A percentile compares a stretch with the other conserved stretches of the same genome.
phyloP scores from a whole-genome alignment of 1,140 invertebrate genomes.

The Aphaenogaster floridana region DNA sequence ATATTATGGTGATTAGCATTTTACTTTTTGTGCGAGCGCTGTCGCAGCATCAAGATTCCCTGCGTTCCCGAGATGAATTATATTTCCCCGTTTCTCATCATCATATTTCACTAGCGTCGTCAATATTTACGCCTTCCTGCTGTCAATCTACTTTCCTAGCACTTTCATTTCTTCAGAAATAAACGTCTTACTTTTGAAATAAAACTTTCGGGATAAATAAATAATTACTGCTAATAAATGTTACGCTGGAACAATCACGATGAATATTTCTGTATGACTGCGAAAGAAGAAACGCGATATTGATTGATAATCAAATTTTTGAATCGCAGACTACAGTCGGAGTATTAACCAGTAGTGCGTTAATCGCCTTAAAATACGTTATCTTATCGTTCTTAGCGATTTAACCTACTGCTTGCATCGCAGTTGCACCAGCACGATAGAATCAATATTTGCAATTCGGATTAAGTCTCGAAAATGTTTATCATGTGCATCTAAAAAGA shows the following conservation, averaged over 20 bases:
- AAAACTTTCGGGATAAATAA: background rate
- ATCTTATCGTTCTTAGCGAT: slow-evolving; percentile 55
- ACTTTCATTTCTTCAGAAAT: background rate
- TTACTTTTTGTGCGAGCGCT: slow-evolving; percentile 1
- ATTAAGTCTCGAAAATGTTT: slow-evolving; percentile 57
- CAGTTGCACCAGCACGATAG: slow-evolving; percentile 31
- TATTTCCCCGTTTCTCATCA: slow-evolving; percentile 1
- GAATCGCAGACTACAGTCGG: background rate
- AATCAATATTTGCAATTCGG: slow-evolving; percentile 56
- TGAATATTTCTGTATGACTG: background rate
- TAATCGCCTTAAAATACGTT: slow-evolving; percentile 49
- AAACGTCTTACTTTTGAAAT: background rate
- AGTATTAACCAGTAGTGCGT: slow-evolving; percentile 27
- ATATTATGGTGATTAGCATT: background rate
- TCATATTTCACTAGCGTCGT: background rate
- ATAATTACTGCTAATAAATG: background rate
- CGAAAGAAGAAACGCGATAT: background rate
- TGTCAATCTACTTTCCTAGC: background rate
- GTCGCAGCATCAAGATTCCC: background rate
- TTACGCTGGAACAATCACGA: background rate
- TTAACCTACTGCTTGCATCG: slow-evolving; percentile 39
- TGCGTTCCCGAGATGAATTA: background rate
- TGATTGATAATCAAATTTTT: slow-evolving; percentile 5
- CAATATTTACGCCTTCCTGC: background rate
- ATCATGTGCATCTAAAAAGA: slow-evolving; percentile 36